Evolutionary conservation across 1,140 invertebrate species (phyloP).

Genomic region (Aphidius ervi): DNA sequence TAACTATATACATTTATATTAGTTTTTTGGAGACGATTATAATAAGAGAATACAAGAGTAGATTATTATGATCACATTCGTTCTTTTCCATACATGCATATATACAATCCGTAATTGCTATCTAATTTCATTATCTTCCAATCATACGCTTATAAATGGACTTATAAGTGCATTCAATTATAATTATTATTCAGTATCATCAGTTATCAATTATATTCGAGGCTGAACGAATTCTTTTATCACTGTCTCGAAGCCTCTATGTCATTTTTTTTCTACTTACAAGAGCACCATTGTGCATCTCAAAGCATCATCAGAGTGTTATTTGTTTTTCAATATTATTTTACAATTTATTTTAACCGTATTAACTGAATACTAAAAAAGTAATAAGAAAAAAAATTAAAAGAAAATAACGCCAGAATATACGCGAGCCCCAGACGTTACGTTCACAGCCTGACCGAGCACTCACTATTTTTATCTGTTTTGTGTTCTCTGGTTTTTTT

Average conservation of each 20-base stretch:
- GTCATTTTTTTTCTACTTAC: too few species aligned
- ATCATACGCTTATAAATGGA: not conserved
- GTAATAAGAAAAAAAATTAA: not conserved
- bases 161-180: constrained; percentile 3
- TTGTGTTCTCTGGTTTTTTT: constrained; percentile 7
- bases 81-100: too few species aligned
- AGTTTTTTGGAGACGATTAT: too few species aligned
- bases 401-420: not conserved
- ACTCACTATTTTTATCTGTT: constrained; percentile 30
- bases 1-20: too few species aligned
- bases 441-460: constrained; percentile 55
- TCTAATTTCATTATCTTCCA: not conserved
- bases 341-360: not conserved
- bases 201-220: not conserved
- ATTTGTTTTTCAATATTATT: not conserved
- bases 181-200: constrained; percentile 8
- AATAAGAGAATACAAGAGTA: too few species aligned
- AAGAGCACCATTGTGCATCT: too few species aligned
- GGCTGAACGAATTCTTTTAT: not conserved
- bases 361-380: not conserved
- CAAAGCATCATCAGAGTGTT: not conserved
- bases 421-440: constrained; percentile 47
- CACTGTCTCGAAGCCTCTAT: not conserved
- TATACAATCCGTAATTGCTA: too few species aligned
- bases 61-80: too few species aligned